Conservation (phyloP, 1,140 invertebrate genomes). For the Drosophila lacertosa region DNA sequence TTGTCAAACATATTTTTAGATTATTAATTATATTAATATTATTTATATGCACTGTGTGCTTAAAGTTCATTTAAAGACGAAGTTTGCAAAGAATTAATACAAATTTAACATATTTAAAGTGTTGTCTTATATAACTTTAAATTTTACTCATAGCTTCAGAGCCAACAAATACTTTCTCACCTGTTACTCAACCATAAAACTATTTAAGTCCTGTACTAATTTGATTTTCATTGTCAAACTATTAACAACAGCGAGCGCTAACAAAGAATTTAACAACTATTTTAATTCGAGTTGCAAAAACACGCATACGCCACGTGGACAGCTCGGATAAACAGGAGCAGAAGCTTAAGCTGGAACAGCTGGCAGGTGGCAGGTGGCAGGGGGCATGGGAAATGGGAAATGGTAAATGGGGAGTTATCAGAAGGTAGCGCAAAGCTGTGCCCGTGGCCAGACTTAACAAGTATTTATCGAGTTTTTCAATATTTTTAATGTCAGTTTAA, state of each 20-base stretch:
- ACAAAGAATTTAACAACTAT: background rate
- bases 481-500: slow-evolving; percentile 82
- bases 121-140: too few species aligned
- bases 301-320: background rate
- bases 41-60: too few species aligned
- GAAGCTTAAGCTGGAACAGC: slow-evolving; percentile 8
- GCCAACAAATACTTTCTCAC: too few species aligned
- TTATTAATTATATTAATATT: too few species aligned
- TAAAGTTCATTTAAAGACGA: too few species aligned
- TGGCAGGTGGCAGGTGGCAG: background rate
- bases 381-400: too few species aligned
- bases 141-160: too few species aligned
- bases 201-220: background rate
- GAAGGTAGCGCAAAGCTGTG: background rate
- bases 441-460: slow-evolving; percentile 64
- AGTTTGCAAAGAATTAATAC: too few species aligned
- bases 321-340: slow-evolving; percentile 27
- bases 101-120: too few species aligned
- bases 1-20: too few species aligned
- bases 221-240: background rate
- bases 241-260: background rate
- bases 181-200: background rate
- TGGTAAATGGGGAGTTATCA: too few species aligned
- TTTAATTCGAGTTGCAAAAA: background rate
- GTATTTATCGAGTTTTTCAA: slow-evolving; percentile 81